Evolutionary conservation across 53 echinoderm and acorn worm genomes (phyloP), one percentile per base, ranked within the genome.

Genomic region (Stichopus horrens): DNA sequence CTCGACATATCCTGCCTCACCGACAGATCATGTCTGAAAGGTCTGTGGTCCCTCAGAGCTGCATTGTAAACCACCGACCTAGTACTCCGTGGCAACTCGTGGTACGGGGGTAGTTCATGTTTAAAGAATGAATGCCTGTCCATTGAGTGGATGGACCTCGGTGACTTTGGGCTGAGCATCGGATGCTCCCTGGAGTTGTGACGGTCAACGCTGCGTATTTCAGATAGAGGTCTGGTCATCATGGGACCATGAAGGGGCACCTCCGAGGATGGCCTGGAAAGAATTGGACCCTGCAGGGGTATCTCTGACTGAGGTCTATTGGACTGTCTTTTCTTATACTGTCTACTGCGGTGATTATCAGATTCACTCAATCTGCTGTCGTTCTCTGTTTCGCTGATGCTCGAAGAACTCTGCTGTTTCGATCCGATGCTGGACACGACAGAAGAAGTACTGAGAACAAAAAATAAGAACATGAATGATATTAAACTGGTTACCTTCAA

Each of bases 341-440:
- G 85, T 59, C 85, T 63, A 10, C 53, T 52, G 22, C 21, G 21
- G 67, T 85, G 85, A 18, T 59, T 85, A 67, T 85, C 85, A 21
- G 85, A 52, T 57, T 85, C 85, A 37, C 85, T 68, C 37, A 85
- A 8, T 65, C 85, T 63, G 11, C 85, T 85, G 54, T 67, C 51
- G 52, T 85, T 85, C 65, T 85, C 85, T 4, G 67, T 68, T 63
- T 85, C 85, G 16, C 85, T 85, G 7, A 85, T 67, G 85, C 65
- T 85, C 7, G 66, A 85, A 6, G 85, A 66, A 67, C 85, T 85
- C 16, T 85, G 85, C 5, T 85, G 85, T 22, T 85, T 85, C 6
- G 85, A 85, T 2, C 67, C 85, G 11, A 85, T 57, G 66, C 85
- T 85, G 63, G 85, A 85, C 7, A 85, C 52, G 0, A 85, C 16